A percentile compares a stretch with the other conserved stretches of the same genome.
Evolutionary conservation across 1,140 invertebrate species (phyloP).

Genomic region (Battus philenor): DNA sequence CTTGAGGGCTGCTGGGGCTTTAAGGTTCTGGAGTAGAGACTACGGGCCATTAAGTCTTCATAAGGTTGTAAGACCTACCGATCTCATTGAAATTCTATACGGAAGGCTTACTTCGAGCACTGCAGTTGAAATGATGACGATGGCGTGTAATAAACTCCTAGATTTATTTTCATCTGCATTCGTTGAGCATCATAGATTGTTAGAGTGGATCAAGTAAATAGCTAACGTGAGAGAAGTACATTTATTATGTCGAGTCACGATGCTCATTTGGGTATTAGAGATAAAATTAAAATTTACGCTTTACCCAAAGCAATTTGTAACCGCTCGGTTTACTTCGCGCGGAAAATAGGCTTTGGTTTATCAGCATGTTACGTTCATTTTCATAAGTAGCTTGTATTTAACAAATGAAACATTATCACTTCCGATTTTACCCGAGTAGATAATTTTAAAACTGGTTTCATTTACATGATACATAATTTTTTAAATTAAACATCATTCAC

Average conservation of each 20-base stretch:
- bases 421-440: background rate
- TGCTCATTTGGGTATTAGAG: conserved; percentile 74
- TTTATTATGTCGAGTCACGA: conserved; percentile 74
- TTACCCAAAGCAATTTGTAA: conserved; percentile 74
- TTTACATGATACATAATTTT: no score
- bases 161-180: conserved; percentile 2
- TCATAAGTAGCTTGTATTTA: conserved; percentile 67
- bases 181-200: conserved; percentile 18
- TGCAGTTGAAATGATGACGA: no score
- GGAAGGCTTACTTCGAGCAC: no score
- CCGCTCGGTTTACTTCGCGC: conserved; percentile 66
- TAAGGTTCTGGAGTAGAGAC: no score
- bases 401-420: conserved; percentile 23
- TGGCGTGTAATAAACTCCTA: no score
- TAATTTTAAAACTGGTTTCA: background rate
- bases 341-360: conserved; percentile 73
- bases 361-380: conserved; percentile 68
- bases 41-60: no score
- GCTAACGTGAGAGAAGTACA: conserved; percentile 68
- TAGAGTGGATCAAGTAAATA: conserved; percentile 42
- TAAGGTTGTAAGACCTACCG: no score
- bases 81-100: no score
- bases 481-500: no score
- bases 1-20: no score
- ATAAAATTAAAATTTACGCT: conserved; percentile 76